Conservation (phyloP, 2,113 vertebrate species). For the Percopsis transmontana region DNA sequence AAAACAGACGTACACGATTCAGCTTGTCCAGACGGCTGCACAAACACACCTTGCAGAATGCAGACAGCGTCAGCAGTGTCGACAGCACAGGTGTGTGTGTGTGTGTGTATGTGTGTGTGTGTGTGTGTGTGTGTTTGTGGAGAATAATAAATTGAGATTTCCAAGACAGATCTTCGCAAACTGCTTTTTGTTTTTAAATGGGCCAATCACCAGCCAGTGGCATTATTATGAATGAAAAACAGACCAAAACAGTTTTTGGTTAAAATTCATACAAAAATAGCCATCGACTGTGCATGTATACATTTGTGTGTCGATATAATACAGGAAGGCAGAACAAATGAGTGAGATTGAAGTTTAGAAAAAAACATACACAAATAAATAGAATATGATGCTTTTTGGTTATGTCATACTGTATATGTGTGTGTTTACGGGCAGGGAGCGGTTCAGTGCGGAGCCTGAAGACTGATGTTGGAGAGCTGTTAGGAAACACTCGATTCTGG, state of each 20-base stretch:
- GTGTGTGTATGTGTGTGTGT: constrained; percentile 4
- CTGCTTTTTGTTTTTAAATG: no score
- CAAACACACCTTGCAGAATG: constrained; percentile 78
- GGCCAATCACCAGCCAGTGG: no score
- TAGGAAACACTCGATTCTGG: constrained; percentile 95
- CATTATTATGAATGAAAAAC: no score
- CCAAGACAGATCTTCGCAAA: no score
- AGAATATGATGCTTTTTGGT: no score
- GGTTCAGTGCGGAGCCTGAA: constrained; percentile 87
- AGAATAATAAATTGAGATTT: background rate
- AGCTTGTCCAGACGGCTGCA: constrained; percentile 88
- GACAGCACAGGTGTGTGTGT: constrained; percentile 83
- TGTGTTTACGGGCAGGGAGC: constrained; percentile 73
- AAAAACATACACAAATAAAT: no score
- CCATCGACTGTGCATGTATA: no score
- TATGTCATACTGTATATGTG: constrained; percentile 3
- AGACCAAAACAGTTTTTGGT: no score
- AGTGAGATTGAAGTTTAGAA: no score
- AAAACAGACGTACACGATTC: constrained; percentile 82
- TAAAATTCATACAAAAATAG: no score
- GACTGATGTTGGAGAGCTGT: constrained; percentile 88
- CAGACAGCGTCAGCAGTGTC: constrained; percentile 88
- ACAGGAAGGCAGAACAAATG: no score
- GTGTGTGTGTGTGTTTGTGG: constrained; percentile 1
- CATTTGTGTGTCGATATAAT: no score